Percentiles rank a stretch among this genome's conserved stretches.
Conservation (phyloP, 2,113 vertebrate species). For the Amblyopsis rosae region DNA sequence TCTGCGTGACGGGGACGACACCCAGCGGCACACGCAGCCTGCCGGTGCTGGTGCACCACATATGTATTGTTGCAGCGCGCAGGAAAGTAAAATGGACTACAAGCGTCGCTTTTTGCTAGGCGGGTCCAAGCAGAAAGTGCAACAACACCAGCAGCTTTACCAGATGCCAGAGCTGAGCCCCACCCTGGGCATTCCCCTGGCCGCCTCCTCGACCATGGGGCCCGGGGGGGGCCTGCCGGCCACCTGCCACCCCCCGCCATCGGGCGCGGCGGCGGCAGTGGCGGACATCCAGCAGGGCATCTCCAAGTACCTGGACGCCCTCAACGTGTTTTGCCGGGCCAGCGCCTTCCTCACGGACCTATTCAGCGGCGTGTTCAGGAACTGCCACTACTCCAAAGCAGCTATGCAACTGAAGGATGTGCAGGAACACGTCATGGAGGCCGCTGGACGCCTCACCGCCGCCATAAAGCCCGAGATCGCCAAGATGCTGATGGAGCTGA, state of each 20-base stretch:
- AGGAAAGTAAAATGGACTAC: slow-evolving; percentile 99
- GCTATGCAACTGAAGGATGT: slow-evolving; percentile 99
- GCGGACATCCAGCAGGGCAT: slow-evolving; percentile 99
- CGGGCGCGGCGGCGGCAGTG: slow-evolving; percentile 84
- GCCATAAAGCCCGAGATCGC: slow-evolving; percentile 99
- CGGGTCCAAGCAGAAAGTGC: slow-evolving; percentile 99
- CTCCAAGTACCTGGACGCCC: slow-evolving; percentile 97
- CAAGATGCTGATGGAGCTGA: slow-evolving; percentile 99
- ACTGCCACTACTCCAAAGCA: slow-evolving; percentile 97
- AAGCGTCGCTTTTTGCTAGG: slow-evolving; percentile 99
- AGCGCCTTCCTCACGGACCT: slow-evolving; percentile 98
- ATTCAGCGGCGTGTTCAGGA: slow-evolving; percentile 96
- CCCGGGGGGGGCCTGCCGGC: slow-evolving; percentile 60
- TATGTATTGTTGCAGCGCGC: slow-evolving; percentile 99
- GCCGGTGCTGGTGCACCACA: slow-evolving; percentile 69
- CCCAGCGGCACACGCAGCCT: slow-evolving; percentile 41
- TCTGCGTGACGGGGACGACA: slow-evolving; percentile 36
- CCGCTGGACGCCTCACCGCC: slow-evolving; percentile 93
- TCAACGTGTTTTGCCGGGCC: slow-evolving; percentile 96
- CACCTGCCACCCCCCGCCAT: slow-evolving; percentile 78
- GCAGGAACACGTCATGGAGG: slow-evolving; percentile 99
- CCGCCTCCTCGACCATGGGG: slow-evolving; percentile 80
- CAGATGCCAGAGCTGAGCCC: slow-evolving; percentile 94
- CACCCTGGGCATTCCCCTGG: slow-evolving; percentile 89
- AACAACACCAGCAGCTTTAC: slow-evolving; percentile 96